Evolutionary conservation across 2,797 vertebrate genomes (phyloP), one percentile per base, ranked within the genome.

Genomic region (Peromyscus attwateri): DNA sequence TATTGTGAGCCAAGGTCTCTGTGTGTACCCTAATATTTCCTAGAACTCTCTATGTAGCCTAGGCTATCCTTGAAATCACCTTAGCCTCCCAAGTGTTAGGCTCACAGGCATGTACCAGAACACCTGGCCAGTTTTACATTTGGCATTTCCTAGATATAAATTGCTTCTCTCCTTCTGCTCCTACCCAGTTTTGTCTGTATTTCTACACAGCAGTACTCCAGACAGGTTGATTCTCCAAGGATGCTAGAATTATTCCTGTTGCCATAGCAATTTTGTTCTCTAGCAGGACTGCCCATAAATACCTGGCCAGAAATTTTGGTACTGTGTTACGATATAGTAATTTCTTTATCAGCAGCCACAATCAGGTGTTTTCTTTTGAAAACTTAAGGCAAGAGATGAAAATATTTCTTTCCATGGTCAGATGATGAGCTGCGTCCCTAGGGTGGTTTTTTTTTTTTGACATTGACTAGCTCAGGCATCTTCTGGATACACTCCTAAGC

Each of bases 341-440:
- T 90, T 76, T 40, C 57, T 95, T 92, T 71, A 80, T 80, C 66
- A 68, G 25, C 37, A 90, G 71, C 37, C 17, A 71, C 29, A 81
- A 49, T 71, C 76, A 68, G 84, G 27, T 31, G 13, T 85, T 95
- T 95, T 71, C 94, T 93, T 87, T 91, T 81, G 13, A 90, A 95
- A 95, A 73, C 83, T 27, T 46, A 92, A 70, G 40, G 25, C 46
- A 66, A 75, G 49, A 94, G 49, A 71, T 52, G 43, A 93, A 92
- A 76, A 80, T 88, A 5, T 23, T 57, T 92, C 43, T 91, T 73
- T 23, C 6, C 1, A 12, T 34, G 49, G 10, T 5, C 31, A 0
- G 43, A 87, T 82, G 91, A 62, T 85, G 55, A 77, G 0, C 66
- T 91, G 16, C 87, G 14, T 12, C 75, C 19, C 49, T 57, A 75